Evolutionary conservation across 2,113 vertebrate genomes (phyloP), one percentile per base, ranked within the genome.

Genomic region (Orthonyx spaldingii): DNA sequence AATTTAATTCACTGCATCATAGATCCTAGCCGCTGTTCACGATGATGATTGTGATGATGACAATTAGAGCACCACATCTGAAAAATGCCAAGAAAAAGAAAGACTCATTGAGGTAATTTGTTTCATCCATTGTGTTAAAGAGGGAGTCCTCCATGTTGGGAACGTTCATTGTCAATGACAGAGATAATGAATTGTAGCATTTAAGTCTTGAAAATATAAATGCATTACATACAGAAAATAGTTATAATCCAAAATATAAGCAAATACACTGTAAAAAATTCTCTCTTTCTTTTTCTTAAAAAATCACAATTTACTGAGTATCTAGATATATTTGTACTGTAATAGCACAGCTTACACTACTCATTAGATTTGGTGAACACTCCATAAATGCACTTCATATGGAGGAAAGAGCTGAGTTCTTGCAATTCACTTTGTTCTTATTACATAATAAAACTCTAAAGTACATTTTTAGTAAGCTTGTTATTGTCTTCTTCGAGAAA

Each of bases 1-100:
- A 35, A 39, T 63, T 83, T 53, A 81, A 41, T 75, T 55, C 16
- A 19, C 14, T 44, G 16, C 10, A 12, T 33, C 26, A 32, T 16
- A 79, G 2, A 52, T 44, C 14, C 2, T 49, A 16, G 20, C 26
- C 57, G 7, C 7, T 63, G 9, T 13, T 84, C 13, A 22, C 63
- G 46, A 27, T 49, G 6, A 15, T 50, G 24, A 21, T 60, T n/a
- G n/a, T 75, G 37, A 22, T 49, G 8, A 20, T 66, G 37, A 13
- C 69, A 3, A 57, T 46, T 27, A n/a, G 4, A 21, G 2, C 10
- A 53, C 2, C 1, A 4, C 1, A 33, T 19, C 18, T 65, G 47
- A 60, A 65, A 76, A 64, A 64, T 28, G 2, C 3, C 21, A 53
- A n/a, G 23, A 46, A 79, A 63, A 37, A 57, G 1, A 35, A 66